These are phyloP conservation scores for Phyllostomus discolor DNA, from an alignment of 2,113 vertebrate species.

Conservation along the genomic window DNA sequence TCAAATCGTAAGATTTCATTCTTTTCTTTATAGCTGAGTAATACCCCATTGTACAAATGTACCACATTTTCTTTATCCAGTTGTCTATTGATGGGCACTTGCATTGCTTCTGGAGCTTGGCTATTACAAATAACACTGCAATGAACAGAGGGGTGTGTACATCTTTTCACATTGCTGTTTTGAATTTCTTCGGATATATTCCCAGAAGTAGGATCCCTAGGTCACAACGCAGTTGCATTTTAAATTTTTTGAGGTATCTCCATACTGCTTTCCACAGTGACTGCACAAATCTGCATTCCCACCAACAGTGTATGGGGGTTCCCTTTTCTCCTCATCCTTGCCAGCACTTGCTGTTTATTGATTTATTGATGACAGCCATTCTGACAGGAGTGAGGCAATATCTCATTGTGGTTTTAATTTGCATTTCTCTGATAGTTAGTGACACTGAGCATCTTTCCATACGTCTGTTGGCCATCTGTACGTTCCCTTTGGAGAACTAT, in stretches of 20 bases:
- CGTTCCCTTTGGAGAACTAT: neutral
- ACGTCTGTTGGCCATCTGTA: neutral
- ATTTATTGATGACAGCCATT: neutral
- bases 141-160: neutral
- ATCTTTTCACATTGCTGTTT: neutral
- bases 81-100: neutral
- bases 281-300: neutral
- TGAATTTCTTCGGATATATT: neutral
- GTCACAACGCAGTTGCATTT: neutral
- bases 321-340: neutral
- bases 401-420: neutral
- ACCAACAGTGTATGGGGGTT: neutral
- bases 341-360: neutral
- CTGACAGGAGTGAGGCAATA: neutral
- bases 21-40: neutral
- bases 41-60: neutral
- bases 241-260: neutral
- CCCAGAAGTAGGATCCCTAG: neutral
- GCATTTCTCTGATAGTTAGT: neutral
- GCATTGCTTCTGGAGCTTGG: neutral
- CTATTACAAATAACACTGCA: neutral
- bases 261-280: neutral
- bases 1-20: neutral
- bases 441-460: neutral
- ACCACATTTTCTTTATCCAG: neutral